Evolutionary conservation across 2,113 vertebrate genomes (phyloP).

Genomic region (Serinus canaria): DNA sequence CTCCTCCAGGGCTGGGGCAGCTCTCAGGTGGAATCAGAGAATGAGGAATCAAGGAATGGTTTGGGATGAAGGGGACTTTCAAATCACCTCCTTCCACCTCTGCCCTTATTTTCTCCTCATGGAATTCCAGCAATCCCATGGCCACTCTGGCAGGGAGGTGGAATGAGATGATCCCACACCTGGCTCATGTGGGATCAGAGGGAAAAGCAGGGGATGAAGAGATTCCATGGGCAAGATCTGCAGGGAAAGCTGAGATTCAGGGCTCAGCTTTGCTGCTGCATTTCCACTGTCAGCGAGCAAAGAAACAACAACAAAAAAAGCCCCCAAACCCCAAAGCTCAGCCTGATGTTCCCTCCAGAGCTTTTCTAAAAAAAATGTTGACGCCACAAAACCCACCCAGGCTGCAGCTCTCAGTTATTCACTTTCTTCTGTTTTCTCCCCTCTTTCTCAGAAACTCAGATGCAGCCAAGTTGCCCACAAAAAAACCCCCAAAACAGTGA

Average conservation of each 20-base stretch:
- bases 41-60: neutral
- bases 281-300: neutral
- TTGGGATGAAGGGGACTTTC: neutral
- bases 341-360: neutral
- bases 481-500: neutral
- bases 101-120: neutral
- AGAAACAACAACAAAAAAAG: neutral
- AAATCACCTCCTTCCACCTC: neutral
- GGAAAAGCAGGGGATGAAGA: neutral
- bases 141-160: too few relatives aligned
- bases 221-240: fast-evolving
- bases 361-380: neutral
- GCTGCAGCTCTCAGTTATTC: neutral
- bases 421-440: neutral
- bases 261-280: neutral
- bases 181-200: neutral
- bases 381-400: neutral
- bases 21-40: neutral
- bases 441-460: slow-evolving; percentile 9
- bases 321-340: neutral
- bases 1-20: neutral
- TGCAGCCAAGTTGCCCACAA: neutral
- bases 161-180: too few relatives aligned
- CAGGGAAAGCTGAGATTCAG: neutral
- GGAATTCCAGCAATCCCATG: neutral